phyloP scores from a whole-genome alignment of 1,140 invertebrate genomes.

The Euborellia annulipes region DNA sequence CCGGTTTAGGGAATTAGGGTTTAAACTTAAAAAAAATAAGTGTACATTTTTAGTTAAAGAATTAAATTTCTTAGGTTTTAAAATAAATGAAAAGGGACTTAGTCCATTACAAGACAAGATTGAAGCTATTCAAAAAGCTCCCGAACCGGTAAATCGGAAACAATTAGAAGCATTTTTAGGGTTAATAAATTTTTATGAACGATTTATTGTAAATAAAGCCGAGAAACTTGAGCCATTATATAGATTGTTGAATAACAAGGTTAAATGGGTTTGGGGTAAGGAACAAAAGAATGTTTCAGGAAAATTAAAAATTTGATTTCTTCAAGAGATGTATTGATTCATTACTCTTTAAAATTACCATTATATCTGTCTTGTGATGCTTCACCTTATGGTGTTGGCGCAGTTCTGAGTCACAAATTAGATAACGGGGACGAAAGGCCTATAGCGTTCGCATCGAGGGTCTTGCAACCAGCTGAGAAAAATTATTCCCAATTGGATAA shows the following conservation, averaged over 20 bases:
- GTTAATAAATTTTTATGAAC: constrained; percentile 3
- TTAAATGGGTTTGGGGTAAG: constrained; percentile 20
- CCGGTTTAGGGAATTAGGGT: constrained; percentile 6
- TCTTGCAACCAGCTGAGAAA: constrained; percentile 22
- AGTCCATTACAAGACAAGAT: constrained; percentile 9
- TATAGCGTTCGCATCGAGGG: constrained; percentile 23
- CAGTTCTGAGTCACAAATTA: constrained; percentile 21
- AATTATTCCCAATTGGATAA: constrained; percentile 32
- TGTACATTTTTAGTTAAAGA: constrained; percentile 10
- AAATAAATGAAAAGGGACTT: constrained; percentile 8
- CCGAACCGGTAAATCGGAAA: neutral
- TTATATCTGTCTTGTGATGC: constrained; percentile 22
- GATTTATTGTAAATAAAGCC: constrained; percentile 15
- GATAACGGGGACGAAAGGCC: constrained; percentile 19
- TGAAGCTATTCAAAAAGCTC: constrained; percentile 8
- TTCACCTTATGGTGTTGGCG: constrained; percentile 20
- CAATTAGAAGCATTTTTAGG: constrained; percentile 2
- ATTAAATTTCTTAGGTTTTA: constrained; percentile 13
- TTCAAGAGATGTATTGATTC: constrained; percentile 14
- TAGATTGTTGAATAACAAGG: constrained; percentile 13
- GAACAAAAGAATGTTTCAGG: constrained; percentile 18
- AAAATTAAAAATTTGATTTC: constrained; percentile 10
- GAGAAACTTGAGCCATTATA: constrained; percentile 14
- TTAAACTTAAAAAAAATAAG: constrained; percentile 11
- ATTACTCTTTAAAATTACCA: constrained; percentile 18